Base-by-base conservation (phyloP, 2,797 vertebrate species). In the Alcedo atthis region DNA sequence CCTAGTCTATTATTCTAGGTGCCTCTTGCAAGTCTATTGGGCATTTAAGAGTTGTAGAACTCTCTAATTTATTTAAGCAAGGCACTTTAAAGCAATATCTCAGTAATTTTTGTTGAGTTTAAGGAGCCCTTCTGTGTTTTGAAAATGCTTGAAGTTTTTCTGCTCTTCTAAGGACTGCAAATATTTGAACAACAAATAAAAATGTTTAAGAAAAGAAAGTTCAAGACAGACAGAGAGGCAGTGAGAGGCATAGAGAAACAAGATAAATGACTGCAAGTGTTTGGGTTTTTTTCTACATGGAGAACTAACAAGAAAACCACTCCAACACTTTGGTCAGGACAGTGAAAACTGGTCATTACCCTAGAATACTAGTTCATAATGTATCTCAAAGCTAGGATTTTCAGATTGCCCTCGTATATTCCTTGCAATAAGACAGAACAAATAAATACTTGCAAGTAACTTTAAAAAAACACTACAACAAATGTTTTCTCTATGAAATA, bases 61-160 rank as follows among this genome's bases (percentile, higher is more conserved):
- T 93, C 97, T 96, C 94, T 96, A 96, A 97, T 97, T 97, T 97
- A 92, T 96, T 96, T 97, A 96, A 97, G 96, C 93, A 95, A 82
- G 86, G 85, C 45, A 96, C 95, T 97, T 95, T 95, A 96, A 90
- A 90, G 87, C 58, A 82, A 28, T 92, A 96, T 93, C 91, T 87
- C 55, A 70, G 94, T 96, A 94, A 97, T 97, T 97, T 96, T 91
- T 94, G 94, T 80, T 95, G 94, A 96, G 85, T 89, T 95, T 95
- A 92, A 96, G 97, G 90, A 93, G 79, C 90, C 74, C 87, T 96
- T 96, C 91, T 95, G 32, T 53, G 80, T 97, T 96, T 97, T 97
- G 87, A 91, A 95, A 94, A 97, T 96, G 84, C 91, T 97, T 94
- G 71, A 93, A 93, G 92, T 82, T 97, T 95, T 95, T 96, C 83